Base-by-base conservation (phyloP, 2,797 vertebrate species). In the Pseudocheirus occidentalis region DNA sequence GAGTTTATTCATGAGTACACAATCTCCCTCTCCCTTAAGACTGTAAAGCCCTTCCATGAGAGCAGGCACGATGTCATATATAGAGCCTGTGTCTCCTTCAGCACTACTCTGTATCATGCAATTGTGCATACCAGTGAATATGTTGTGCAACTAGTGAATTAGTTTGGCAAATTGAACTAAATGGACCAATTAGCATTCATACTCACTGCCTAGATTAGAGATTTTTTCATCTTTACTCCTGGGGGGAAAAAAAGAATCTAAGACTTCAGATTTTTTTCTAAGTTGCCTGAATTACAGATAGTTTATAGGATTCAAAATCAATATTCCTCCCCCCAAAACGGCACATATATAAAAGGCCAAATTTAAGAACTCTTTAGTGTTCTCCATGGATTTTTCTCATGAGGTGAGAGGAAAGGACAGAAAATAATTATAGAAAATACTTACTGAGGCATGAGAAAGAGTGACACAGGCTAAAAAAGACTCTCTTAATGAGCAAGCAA, bases 331-430 rank as follows among this genome's bases (percentile, higher is more conserved):
- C 93, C 55, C 93, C 55, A 94, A 96, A 46, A 21, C 95, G 53
- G 11, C 50, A 89, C 55, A 40, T 1, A 92, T 11, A 53, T 18
- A 92, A 53, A 89, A 50, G 91, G 53, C 57, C 28, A 11, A 94
- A 95, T 95, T 93, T 95, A 53, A 92, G 95, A 95, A 13, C 92
- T 66, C 50, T 91, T 95, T 90, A 95, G 94, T 40, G 7, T n/a
- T 40, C 18, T 73, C 40, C 66, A 73, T 73, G 21, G 52, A 66
- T 94, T 95, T 46, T 87, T 55, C 73, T 62, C 66, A 91, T 55
- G 50, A 93, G 13, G 46, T 5, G n/a, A 95, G 29, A 16, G 92
- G 34, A 54, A 91, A 95, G 5, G 50, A 92, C 14, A 13, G 1
- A 53, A 55, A 94, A 94, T 89, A 57, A 90, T 21, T 29, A 92